These are phyloP conservation scores for Agrochola circellaris DNA, from an alignment of 2,888 invertebrate genomes.

Conservation along the genomic window DNA sequence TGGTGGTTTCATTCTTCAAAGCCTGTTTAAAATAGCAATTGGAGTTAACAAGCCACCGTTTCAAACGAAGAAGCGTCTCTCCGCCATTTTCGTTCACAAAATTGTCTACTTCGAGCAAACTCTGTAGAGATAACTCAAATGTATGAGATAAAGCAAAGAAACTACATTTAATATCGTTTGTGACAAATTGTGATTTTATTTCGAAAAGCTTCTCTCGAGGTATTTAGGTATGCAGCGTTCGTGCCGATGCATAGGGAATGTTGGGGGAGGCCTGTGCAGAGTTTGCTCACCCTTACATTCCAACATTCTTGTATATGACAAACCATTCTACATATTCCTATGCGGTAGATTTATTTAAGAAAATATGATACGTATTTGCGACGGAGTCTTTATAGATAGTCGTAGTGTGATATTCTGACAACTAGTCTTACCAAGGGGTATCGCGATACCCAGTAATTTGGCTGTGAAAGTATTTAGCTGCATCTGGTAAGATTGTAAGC, in stretches of 20 bases:
- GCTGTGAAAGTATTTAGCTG: background rate
- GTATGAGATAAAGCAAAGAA: slow-evolving; percentile 38
- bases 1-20: slow-evolving; percentile 50
- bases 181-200: slow-evolving; percentile 40
- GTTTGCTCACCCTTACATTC: slow-evolving; percentile 7
- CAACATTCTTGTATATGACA: slow-evolving; percentile 13
- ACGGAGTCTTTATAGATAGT: background rate
- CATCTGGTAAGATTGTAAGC: background rate
- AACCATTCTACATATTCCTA: background rate
- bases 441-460: background rate
- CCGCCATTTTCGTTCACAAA: slow-evolving; percentile 43
- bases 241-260: slow-evolving; percentile 3
- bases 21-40: slow-evolving; percentile 56
- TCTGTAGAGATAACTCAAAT: slow-evolving; percentile 44
- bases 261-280: background rate
- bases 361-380: background rate
- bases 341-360: background rate
- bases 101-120: slow-evolving; percentile 54
- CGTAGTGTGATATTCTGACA: background rate
- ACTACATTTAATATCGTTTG: slow-evolving; percentile 29
- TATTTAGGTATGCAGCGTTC: slow-evolving; percentile 23
- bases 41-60: slow-evolving; percentile 57
- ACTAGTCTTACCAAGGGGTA: background rate
- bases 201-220: slow-evolving; percentile 24
- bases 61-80: slow-evolving; percentile 55